Evolutionary conservation across 2,113 vertebrate species (phyloP).

Genomic region (Tiliqua scincoides): DNA sequence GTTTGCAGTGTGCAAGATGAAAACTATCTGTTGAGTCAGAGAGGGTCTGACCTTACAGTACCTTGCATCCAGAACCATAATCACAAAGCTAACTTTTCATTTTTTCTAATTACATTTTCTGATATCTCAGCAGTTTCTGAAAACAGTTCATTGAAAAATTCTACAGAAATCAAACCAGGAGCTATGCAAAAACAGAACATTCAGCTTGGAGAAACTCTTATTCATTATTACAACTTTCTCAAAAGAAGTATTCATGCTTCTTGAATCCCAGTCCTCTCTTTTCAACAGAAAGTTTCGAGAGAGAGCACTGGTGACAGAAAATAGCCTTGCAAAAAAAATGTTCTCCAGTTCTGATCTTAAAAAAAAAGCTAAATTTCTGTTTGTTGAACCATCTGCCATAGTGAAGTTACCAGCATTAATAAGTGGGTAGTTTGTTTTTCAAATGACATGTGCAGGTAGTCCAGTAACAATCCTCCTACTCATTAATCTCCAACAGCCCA

Average conservation of each 20-base stretch:
- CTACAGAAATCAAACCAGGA: neutral
- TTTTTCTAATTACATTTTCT: constrained; percentile 2
- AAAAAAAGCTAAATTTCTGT: neutral
- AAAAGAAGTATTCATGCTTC: too few species aligned
- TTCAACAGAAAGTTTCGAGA: neutral
- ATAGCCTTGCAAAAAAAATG: neutral
- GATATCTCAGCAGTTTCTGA: neutral
- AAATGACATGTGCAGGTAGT: neutral
- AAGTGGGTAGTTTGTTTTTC: neutral
- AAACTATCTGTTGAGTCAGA: neutral
- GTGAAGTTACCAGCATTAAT: neutral
- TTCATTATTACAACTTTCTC: too few species aligned
- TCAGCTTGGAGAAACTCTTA: neutral
- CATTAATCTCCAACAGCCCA: neutral
- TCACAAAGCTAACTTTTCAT: neutral
- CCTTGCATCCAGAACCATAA: neutral
- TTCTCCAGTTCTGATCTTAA: neutral
- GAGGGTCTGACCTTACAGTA: neutral
- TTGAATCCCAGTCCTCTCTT: neutral
- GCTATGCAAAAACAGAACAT: neutral
- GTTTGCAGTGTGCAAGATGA: neutral
- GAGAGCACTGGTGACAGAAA: too few species aligned
- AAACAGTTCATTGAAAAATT: neutral
- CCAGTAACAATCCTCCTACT: neutral
- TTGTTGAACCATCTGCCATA: too few species aligned